phyloP scores from a whole-genome alignment of 2,888 invertebrate genomes.

The Caradrina clavipalpis region DNA sequence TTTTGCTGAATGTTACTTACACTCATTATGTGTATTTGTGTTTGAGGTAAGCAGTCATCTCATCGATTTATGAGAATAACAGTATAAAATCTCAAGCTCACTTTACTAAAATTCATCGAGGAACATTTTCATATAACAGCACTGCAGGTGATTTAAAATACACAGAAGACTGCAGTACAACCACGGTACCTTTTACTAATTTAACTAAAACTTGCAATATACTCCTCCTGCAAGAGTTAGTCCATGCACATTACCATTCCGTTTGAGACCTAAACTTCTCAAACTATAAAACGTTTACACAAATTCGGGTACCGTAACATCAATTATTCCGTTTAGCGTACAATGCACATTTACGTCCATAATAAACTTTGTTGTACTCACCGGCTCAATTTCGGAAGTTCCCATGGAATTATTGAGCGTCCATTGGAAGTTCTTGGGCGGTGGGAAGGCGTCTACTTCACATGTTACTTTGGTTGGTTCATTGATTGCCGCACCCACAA shows the following conservation, averaged over 20 bases:
- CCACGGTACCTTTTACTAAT: not conserved
- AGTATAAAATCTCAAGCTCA: too few relatives aligned
- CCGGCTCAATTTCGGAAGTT: constrained; percentile 92
- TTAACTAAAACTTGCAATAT: constrained; percentile 13
- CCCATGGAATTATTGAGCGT: constrained; percentile 97
- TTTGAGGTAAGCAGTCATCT: too few relatives aligned
- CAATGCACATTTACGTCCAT: constrained; percentile 34
- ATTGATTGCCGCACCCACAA: constrained; percentile 96
- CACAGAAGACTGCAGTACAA: not conserved
- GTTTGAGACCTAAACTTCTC: constrained; percentile 35
- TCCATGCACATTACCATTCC: constrained; percentile 34
- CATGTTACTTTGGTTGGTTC: constrained; percentile 95
- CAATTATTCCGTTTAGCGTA: constrained; percentile 50
- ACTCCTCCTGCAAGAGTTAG: not conserved
- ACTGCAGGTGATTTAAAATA: not conserved
- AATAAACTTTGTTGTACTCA: constrained; percentile 66
- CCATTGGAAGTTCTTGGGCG: constrained; percentile 96
- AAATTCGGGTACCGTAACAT: constrained; percentile 34
- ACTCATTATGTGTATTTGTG: too few relatives aligned
- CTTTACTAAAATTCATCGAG: too few relatives aligned
- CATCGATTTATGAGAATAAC: too few relatives aligned
- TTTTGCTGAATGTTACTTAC: too few relatives aligned
- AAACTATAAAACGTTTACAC: constrained; percentile 21
- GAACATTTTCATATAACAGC: too few relatives aligned
- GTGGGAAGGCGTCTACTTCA: constrained; percentile 96